Percentiles rank a stretch among this genome's conserved stretches.
Evolutionary conservation across 2,888 invertebrate genomes (phyloP).

Genomic region (Sacculina carcini): DNA sequence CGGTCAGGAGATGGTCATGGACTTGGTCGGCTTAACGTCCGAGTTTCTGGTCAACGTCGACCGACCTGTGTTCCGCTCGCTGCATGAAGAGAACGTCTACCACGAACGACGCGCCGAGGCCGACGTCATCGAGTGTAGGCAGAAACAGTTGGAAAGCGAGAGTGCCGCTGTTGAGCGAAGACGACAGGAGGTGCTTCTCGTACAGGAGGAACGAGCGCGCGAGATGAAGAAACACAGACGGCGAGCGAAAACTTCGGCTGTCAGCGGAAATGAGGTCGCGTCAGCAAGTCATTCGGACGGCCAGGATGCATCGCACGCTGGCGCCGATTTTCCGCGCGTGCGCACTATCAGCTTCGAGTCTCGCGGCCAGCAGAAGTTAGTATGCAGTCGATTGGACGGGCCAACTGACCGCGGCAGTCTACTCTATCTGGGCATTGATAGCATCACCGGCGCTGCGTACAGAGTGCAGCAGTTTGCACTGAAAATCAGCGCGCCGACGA

Average conservation of each 20-base stretch:
- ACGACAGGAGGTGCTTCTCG: slow-evolving; percentile 8
- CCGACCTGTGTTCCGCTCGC: slow-evolving; percentile 17
- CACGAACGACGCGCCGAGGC: slow-evolving; percentile 47
- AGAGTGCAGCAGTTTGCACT: slow-evolving; percentile 41
- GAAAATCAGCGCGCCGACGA: slow-evolving; percentile 56
- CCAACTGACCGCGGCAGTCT: background rate
- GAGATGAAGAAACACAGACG: slow-evolving; percentile 30
- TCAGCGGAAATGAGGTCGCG: background rate
- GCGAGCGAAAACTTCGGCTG: slow-evolving; percentile 20
- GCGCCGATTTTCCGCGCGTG: too few species aligned
- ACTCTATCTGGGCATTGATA: slow-evolving; percentile 2
- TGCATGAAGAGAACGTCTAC: slow-evolving; percentile 33
- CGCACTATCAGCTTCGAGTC: background rate
- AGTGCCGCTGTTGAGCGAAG: slow-evolving; percentile 6
- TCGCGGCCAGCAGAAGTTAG: background rate
- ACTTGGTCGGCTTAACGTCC: slow-evolving; percentile 26
- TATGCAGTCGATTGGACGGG: slow-evolving; percentile 3
- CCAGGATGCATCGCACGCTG: background rate
- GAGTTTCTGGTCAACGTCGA: slow-evolving; percentile 38
- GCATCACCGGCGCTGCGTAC: slow-evolving; percentile 9
- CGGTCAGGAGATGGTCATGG: slow-evolving; percentile 66
- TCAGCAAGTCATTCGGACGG: background rate
- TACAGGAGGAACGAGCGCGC: slow-evolving; percentile 5
- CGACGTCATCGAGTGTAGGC: slow-evolving; percentile 52
- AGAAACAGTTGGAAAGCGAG: slow-evolving; percentile 19